These are phyloP conservation scores for Watsonalla binaria DNA, from an alignment of 2,888 invertebrate species.

Conservation along the genomic window DNA sequence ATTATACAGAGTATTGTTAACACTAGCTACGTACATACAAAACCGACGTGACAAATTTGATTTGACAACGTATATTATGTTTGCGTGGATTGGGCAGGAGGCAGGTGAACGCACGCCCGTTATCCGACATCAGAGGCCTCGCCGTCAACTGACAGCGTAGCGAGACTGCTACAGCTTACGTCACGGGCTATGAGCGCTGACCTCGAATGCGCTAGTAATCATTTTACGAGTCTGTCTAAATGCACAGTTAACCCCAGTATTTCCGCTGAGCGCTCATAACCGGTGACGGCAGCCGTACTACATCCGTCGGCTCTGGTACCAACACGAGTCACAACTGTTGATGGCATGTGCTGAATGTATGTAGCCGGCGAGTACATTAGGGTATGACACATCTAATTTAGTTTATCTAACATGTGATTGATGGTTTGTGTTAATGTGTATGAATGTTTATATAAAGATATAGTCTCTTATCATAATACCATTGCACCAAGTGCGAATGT, in stretches of 20 bases:
- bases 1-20: constrained; percentile 52
- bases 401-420: constrained; percentile 57
- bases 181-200: no score
- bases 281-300: no score
- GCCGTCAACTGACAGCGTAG: no score
- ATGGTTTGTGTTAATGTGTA: constrained; percentile 57
- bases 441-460: constrained; percentile 46
- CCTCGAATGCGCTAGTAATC: no score
- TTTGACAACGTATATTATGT: constrained; percentile 59
- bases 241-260: no score
- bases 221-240: no score
- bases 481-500: constrained; percentile 71
- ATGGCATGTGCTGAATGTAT: constrained; percentile 10
- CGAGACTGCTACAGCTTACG: no score
- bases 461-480: constrained; percentile 43
- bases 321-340: no score
- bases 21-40: constrained; percentile 36
- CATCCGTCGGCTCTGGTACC: no score
- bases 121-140: no score
- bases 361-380: constrained; percentile 6
- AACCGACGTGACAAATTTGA: constrained; percentile 57
- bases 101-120: not conserved
- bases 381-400: constrained; percentile 23
- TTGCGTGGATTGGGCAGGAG: constrained; percentile 26
- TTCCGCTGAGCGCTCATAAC: no score